Evolutionary conservation across 1,140 invertebrate genomes (phyloP).

Genomic region (Anastrepha obliqua): DNA sequence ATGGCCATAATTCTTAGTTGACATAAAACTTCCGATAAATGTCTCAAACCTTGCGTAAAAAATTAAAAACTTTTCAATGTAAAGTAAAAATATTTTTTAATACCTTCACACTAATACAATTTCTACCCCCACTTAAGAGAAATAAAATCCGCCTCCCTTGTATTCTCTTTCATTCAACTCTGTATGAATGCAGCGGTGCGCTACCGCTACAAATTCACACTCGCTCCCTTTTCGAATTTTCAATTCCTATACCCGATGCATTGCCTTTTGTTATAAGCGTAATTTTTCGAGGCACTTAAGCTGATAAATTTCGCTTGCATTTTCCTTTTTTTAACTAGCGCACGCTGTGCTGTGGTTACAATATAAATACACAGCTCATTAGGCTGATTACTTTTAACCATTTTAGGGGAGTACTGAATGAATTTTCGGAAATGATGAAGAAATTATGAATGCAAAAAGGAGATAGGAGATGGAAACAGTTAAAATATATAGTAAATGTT

Average conservation of each 20-base stretch:
- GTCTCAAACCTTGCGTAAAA: no score
- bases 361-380: conserved; percentile 22
- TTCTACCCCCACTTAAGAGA: no score
- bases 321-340: neutral
- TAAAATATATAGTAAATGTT: no score
- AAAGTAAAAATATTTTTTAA: no score
- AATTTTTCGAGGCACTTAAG: conserved; percentile 36
- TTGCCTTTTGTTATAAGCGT: conserved; percentile 29
- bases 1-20: no score
- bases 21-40: no score
- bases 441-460: neutral
- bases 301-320: conserved; percentile 48
- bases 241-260: conserved; percentile 8
- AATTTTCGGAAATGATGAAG: neutral
- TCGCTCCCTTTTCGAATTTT: neutral
- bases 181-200: neutral
- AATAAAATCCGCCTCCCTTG: no score
- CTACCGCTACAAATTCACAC: neutral
- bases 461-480: neutral
- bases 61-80: no score
- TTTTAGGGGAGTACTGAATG: conserved; percentile 8
- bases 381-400: conserved; percentile 32
- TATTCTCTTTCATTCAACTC: neutral
- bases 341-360: neutral
- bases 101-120: no score